These are phyloP conservation scores for Aquatica leii DNA, from an alignment of 2,888 invertebrate genomes.

Conservation along the genomic window DNA sequence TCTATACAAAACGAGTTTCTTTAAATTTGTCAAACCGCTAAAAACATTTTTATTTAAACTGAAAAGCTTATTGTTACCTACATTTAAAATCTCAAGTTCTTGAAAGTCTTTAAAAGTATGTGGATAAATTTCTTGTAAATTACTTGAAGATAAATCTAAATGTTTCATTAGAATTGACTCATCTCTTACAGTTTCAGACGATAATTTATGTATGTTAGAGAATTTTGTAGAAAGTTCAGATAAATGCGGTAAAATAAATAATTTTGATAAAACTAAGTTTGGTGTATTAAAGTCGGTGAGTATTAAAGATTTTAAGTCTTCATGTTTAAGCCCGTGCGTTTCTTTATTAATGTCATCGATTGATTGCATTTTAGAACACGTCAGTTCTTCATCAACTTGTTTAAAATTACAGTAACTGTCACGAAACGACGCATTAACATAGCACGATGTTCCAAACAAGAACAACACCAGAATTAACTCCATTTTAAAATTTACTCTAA, in stretches of 20 bases:
- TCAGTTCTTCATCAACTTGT: not conserved
- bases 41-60: not conserved
- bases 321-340: not conserved
- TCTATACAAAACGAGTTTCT: not conserved
- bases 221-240: not conserved
- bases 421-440: too few relatives aligned
- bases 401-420: too few relatives aligned
- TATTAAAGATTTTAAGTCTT: not conserved
- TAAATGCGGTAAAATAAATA: not conserved
- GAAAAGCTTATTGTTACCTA: constrained; percentile 3
- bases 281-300: not conserved
- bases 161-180: not conserved
- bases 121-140: not conserved
- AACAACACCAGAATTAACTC: too few relatives aligned
- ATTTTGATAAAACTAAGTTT: constrained; percentile 3
- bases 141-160: constrained; percentile 6
- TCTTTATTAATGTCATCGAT: not conserved
- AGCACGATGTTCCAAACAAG: too few relatives aligned
- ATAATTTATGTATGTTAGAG: constrained; percentile 6
- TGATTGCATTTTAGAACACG: not conserved
- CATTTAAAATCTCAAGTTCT: not conserved
- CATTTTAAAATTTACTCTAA: too few relatives aligned
- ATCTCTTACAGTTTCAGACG: not conserved
- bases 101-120: not conserved
- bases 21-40: not conserved